These are phyloP conservation scores for Spongilla lacustris DNA, from an alignment of 37 sponge, comb jelly and placozoan genomes.

Conservation along the genomic window DNA sequence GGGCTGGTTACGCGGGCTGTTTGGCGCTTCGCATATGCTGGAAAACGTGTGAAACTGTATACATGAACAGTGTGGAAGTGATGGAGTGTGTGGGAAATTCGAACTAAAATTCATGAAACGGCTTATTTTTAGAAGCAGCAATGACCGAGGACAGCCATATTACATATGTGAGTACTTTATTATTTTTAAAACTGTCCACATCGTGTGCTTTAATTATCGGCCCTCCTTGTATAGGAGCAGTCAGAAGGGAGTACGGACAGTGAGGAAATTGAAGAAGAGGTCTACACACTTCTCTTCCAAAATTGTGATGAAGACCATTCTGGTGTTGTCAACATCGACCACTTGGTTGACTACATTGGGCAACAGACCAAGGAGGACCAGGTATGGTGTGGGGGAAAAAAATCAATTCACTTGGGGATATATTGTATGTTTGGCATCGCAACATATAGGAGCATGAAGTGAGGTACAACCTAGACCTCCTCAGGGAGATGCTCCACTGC, in stretches of 20 bases:
- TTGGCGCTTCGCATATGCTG: neutral
- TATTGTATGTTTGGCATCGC: neutral
- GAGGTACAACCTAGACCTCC: constrained; percentile 53
- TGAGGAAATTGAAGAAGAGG: neutral
- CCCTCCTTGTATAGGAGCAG: neutral
- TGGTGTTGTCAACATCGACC: constrained; percentile 44
- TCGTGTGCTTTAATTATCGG: neutral
- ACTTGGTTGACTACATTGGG: constrained; percentile 32
- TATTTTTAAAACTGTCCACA: neutral
- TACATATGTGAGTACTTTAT: neutral
- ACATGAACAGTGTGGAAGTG: neutral
- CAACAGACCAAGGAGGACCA: neutral
- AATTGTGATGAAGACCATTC: constrained; percentile 29
- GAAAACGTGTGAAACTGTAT: neutral
- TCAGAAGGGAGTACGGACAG: neutral
- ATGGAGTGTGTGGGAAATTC: neutral
- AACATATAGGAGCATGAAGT: constrained; percentile 19
- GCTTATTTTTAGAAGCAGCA: neutral
- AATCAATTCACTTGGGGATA: neutral
- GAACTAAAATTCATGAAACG: neutral
- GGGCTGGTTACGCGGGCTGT: no score
- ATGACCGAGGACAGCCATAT: neutral
- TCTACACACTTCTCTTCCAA: constrained; percentile 31
- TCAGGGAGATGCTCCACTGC: constrained; percentile 54
- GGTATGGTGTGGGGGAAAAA: neutral